These are phyloP conservation scores for Mamestra configurata DNA, from an alignment of 1,140 invertebrate genomes.

Conservation along the genomic window DNA sequence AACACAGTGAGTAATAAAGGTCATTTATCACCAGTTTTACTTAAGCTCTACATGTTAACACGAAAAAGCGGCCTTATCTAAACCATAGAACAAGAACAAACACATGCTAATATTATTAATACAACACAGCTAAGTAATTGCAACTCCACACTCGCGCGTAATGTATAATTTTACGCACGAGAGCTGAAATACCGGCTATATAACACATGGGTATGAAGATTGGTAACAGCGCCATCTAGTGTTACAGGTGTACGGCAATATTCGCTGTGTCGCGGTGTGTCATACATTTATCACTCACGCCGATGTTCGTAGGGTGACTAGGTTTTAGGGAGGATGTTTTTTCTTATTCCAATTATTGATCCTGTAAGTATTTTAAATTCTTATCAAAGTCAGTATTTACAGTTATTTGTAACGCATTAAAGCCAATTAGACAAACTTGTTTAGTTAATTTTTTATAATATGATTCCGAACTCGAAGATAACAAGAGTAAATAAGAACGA, in stretches of 20 bases:
- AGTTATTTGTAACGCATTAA: no score
- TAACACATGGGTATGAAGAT: constrained; percentile 1
- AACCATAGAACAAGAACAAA: not conserved
- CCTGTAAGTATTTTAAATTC: no score
- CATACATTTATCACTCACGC: constrained; percentile 54
- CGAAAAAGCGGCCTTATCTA: not conserved
- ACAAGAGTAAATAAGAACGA: not conserved
- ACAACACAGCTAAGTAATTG: constrained; percentile 13
- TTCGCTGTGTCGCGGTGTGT: constrained; percentile 42
- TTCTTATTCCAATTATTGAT: not conserved
- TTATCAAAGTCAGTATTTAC: no score
- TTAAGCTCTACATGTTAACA: not conserved
- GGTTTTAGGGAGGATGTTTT: not conserved
- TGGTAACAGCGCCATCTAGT: constrained; percentile 33
- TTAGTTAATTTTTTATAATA: no score
- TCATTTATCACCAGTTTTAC: no score
- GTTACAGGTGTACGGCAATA: constrained; percentile 32
- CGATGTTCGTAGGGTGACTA: constrained; percentile 32
- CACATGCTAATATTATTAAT: constrained; percentile 10
- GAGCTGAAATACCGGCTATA: not conserved
- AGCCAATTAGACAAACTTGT: no score
- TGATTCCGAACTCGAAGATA: not conserved
- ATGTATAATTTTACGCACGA: not conserved
- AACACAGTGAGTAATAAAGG: no score
- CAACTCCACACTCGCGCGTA: not conserved